A percentile compares a stretch with the other conserved stretches of the same genome.
These are phyloP conservation scores for Pantherophis guttatus DNA, from an alignment of 2,113 vertebrate genomes.

Conservation along the genomic window DNA sequence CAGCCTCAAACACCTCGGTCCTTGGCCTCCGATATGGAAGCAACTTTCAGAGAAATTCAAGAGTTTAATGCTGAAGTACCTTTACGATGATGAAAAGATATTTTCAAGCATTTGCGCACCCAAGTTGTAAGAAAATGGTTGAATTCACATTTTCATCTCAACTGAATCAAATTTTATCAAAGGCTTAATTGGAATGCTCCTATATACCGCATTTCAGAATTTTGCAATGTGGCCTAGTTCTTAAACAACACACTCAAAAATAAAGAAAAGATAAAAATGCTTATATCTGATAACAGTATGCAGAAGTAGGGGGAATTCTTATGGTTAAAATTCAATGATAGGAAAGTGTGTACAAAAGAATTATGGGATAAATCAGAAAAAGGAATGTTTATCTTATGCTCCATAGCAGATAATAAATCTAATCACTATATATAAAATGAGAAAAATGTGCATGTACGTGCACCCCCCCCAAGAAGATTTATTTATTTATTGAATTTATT, in stretches of 20 bases:
- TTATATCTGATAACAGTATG: not conserved
- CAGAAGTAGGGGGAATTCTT: not conserved
- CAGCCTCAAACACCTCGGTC: constrained; percentile 30
- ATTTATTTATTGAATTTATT: not conserved
- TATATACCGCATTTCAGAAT: not conserved
- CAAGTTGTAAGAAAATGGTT: not conserved
- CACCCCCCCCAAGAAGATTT: not conserved
- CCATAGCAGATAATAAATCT: not conserved
- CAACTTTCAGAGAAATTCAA: not conserved
- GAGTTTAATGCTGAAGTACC: not conserved
- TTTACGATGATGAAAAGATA: not conserved
- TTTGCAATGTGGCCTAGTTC: not conserved
- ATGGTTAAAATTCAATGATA: not conserved
- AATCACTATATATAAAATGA: not conserved
- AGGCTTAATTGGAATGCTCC: not conserved
- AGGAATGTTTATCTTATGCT: not conserved
- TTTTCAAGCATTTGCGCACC: not conserved
- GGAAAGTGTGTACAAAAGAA: not conserved
- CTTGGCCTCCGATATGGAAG: constrained; percentile 1
- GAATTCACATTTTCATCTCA: not conserved
- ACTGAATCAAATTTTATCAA: not conserved
- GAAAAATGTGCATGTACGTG: not conserved
- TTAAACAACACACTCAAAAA: not conserved
- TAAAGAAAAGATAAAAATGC: not conserved
- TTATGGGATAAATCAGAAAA: not conserved